phyloP scores from a whole-genome alignment of 2,888 invertebrate genomes.

The Dugesia japonica region DNA sequence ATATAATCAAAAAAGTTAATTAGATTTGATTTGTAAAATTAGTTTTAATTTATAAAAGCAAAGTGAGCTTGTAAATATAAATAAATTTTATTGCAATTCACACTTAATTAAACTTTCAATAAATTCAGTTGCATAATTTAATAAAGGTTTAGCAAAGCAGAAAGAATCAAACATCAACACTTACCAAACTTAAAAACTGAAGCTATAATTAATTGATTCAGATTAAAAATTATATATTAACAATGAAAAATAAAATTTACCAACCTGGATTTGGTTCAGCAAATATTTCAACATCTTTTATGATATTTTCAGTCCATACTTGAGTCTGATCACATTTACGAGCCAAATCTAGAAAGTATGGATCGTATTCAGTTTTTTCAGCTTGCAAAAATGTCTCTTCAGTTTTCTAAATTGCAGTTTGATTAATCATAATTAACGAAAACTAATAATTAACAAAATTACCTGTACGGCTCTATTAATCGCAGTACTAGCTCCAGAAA shows the following conservation, averaged over 20 bases:
- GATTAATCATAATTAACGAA: too few species aligned
- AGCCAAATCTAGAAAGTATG: conserved; percentile 69
- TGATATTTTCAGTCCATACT: conserved; percentile 67
- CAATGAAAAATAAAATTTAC: not conserved
- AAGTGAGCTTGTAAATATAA: too few species aligned
- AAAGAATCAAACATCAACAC: not conserved
- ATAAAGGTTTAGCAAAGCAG: too few species aligned
- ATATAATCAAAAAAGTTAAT: too few species aligned
- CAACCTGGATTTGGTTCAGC: conserved; percentile 75
- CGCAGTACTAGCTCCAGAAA: not conserved
- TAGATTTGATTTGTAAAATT: too few species aligned
- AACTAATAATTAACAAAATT: too few species aligned
- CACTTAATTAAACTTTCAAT: too few species aligned
- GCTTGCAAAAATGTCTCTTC: conserved; percentile 77
- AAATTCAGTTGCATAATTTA: too few species aligned
- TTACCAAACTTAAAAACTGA: not conserved
- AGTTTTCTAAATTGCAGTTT: conserved; percentile 50
- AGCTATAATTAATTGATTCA: not conserved
- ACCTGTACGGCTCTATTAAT: not conserved
- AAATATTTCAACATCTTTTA: conserved; percentile 64
- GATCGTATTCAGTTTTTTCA: conserved; percentile 75
- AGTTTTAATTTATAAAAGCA: too few species aligned
- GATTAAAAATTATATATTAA: not conserved
- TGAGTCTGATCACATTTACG: conserved; percentile 70
- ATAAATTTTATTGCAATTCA: too few species aligned